Conservation (phyloP, 1,140 invertebrate genomes). For the Leguminivora glycinivorella region DNA sequence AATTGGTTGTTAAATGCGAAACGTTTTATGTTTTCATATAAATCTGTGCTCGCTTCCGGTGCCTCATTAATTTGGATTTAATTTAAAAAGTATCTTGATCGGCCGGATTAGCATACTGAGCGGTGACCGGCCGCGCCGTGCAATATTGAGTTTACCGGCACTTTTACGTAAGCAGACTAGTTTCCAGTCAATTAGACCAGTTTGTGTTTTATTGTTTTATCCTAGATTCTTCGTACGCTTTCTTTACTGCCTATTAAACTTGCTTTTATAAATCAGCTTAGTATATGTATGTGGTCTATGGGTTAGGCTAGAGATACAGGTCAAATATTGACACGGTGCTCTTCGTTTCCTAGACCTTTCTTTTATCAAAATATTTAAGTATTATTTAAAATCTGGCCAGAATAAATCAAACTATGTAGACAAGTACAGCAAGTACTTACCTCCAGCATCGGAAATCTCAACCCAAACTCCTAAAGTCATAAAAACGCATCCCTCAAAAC, state of each 20-base stretch:
- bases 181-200: constrained; percentile 29
- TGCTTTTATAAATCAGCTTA: constrained; percentile 28
- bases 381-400: no score
- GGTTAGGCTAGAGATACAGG: no score
- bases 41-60: constrained; percentile 57
- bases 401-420: neutral
- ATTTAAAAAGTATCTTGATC: constrained; percentile 51
- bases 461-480: constrained; percentile 34
- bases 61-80: constrained; percentile 49
- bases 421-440: no score
- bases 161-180: constrained; percentile 48
- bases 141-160: constrained; percentile 47
- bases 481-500: constrained; percentile 27
- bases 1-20: constrained; percentile 47
- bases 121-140: constrained; percentile 45
- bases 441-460: neutral
- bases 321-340: no score
- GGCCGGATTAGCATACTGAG: constrained; percentile 56
- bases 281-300: no score
- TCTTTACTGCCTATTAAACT: constrained; percentile 35
- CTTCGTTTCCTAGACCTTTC: no score
- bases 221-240: constrained; percentile 43
- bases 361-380: no score
- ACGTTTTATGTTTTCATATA: constrained; percentile 57
- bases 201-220: constrained; percentile 47